Evolutionary conservation across 2,797 vertebrate species (phyloP).

Genomic region (Ptychobarbus kaznakovi): DNA sequence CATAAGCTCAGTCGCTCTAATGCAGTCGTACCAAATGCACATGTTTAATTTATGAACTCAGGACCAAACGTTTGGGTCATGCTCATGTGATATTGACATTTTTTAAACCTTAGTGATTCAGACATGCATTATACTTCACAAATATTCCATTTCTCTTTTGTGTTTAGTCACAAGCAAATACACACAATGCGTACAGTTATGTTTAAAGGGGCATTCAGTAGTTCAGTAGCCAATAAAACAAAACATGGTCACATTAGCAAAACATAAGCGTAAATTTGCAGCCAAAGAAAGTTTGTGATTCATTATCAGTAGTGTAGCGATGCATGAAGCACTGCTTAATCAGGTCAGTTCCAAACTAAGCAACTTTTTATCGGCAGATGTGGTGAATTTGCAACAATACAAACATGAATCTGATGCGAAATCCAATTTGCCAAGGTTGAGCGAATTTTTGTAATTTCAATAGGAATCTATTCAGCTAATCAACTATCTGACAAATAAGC

Average conservation of each 20-base stretch:
- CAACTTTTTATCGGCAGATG: background rate
- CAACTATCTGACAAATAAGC: background rate
- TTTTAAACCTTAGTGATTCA: slow-evolving; percentile 13
- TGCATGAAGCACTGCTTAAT: background rate
- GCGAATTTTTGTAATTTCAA: too few relatives aligned
- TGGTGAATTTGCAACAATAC: background rate
- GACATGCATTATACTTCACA: slow-evolving; percentile 11
- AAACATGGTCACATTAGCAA: background rate
- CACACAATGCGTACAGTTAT: background rate
- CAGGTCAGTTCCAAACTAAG: background rate
- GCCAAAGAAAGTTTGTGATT: background rate
- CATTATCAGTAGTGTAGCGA: background rate
- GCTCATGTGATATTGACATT: slow-evolving; percentile 31
- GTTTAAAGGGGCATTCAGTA: background rate
- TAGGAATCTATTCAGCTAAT: too few relatives aligned
- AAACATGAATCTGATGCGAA: background rate
- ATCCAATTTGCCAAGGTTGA: background rate
- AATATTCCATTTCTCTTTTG: background rate
- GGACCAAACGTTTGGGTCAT: slow-evolving; percentile 54
- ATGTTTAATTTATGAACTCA: slow-evolving; percentile 53
- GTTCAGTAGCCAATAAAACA: background rate
- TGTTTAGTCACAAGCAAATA: background rate
- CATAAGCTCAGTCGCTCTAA: slow-evolving; percentile 43
- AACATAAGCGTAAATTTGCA: background rate
- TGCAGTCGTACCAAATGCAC: slow-evolving; percentile 46